Percentiles rank a stretch among this genome's conserved stretches.
These are phyloP conservation scores for Stigmatopora nigra DNA, from an alignment of 2,113 vertebrate genomes.

Conservation along the genomic window DNA sequence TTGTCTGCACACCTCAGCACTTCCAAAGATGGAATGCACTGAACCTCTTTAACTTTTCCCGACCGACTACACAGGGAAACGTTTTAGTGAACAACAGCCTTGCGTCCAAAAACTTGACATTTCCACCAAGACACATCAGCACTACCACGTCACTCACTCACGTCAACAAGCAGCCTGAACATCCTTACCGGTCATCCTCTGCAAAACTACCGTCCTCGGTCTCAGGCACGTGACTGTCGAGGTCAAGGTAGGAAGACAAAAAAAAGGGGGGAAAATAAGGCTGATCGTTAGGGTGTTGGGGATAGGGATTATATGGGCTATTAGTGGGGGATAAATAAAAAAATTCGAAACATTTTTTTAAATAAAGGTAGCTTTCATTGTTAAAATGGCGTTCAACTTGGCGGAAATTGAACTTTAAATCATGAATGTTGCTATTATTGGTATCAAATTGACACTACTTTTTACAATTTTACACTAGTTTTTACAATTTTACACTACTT, in stretches of 20 bases:
- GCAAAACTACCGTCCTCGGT: conserved; percentile 88
- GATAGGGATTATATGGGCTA: conserved; percentile 10
- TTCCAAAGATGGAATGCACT: conserved; percentile 23
- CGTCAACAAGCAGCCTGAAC: conserved; percentile 46
- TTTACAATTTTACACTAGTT: too few species aligned
- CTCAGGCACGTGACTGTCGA: conserved; percentile 85
- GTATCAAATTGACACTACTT: too few species aligned
- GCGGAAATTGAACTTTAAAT: too few species aligned
- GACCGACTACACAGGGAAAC: conserved; percentile 20
- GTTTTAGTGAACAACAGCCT: not conserved
- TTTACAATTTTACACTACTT: too few species aligned
- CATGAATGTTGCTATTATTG: too few species aligned
- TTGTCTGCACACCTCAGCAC: conserved; percentile 8
- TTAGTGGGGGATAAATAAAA: conserved; percentile 15
- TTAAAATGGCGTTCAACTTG: too few species aligned
- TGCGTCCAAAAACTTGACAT: conserved; percentile 34
- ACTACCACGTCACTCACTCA: conserved; percentile 60
- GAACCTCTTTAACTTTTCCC: conserved; percentile 26
- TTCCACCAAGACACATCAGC: conserved; percentile 60
- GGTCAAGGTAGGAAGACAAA: conserved; percentile 57
- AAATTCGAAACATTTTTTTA: too few species aligned
- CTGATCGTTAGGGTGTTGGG: conserved; percentile 16
- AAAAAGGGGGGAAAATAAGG: conserved; percentile 47
- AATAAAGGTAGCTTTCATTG: too few species aligned
- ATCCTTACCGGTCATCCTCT: conserved; percentile 89